phyloP scores from a whole-genome alignment of 2,797 vertebrate genomes.

The Cetoscarus ocellatus region DNA sequence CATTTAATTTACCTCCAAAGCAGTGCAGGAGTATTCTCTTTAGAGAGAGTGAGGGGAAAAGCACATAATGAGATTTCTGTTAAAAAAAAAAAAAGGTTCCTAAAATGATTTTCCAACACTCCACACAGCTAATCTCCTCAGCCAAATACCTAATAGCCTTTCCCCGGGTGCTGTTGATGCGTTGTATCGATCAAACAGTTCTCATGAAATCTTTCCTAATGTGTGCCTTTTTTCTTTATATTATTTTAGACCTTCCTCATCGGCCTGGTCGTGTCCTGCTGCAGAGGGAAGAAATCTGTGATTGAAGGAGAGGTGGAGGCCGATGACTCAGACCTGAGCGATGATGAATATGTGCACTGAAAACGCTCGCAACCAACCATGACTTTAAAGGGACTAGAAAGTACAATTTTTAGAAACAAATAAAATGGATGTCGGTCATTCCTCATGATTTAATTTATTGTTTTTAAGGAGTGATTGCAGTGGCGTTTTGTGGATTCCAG shows the following conservation, averaged over 20 bases:
- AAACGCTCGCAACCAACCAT: conserved; percentile 15
- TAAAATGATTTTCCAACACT: conserved; percentile 45
- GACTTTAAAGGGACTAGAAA: conserved; percentile 54
- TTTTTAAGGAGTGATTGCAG: conserved; percentile 32
- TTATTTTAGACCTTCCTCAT: conserved; percentile 91
- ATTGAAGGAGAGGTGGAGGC: conserved; percentile 96
- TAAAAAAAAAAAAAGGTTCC: conserved; percentile 22
- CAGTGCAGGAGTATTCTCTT: conserved; percentile 17
- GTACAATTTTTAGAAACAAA: conserved; percentile 42
- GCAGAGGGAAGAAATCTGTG: conserved; percentile 97
- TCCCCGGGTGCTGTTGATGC: conserved; percentile 33
- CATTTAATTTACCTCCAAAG: conserved; percentile 28
- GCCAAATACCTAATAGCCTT: conserved; percentile 40
- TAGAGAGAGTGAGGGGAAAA: not conserved
- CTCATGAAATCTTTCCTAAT: conserved; percentile 38
- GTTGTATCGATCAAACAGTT: conserved; percentile 43
- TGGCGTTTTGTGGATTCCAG: conserved; percentile 24
- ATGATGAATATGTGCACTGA: conserved; percentile 91
- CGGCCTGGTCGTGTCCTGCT: conserved; percentile 94
- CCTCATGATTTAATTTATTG: conserved; percentile 40
- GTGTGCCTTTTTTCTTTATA: conserved; percentile 15
- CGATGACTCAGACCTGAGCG: conserved; percentile 95
- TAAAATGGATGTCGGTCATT: conserved; percentile 30
- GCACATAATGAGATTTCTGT: conserved; percentile 33
- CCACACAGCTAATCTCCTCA: conserved; percentile 40